Base-by-base conservation (phyloP, 2,113 vertebrate species). In the Corydoras sp. region DNA sequence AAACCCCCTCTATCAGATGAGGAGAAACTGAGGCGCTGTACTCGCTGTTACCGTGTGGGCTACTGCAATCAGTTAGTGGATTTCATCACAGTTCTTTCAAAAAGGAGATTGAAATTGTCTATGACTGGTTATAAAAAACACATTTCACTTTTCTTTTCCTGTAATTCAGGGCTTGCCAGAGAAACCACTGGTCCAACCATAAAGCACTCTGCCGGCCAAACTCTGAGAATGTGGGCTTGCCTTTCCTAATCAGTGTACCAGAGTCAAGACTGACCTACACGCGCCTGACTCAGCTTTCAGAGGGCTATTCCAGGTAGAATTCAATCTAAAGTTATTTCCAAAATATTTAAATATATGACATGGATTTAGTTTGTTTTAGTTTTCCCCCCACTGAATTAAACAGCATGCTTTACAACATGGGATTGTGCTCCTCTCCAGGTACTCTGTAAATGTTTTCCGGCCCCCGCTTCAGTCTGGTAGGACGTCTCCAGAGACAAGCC, bases 361-460 rank as follows among this genome's bases (percentile, higher is more conserved):
- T 53, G 51, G 13, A 12, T 53, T 10, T 53, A 3, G 51, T 53
- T 53, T 53, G 5, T 53, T 53, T 12, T 24, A 24, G 18, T 24
- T 24, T 24, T 24, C 18, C 18, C 18, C 18, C 13, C 13, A 53
- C 51, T 53, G 3, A 7, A 14, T 12, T 2, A 5, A 53, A 53
- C 51, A 9, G 29, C 9, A 13, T 13, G 29, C 3, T 14, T 11
- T 1, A 54, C 51, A 2, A 6, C 48, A 15, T 58, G 9, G 14
- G 8, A 24, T 12, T 58, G n/a, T 67, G 8, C n/a, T 54, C 5
- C 3, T 61, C 60, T 9, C 51, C 79, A 92, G 90, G 88, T 99
- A 97, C 86, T 98, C 96, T 0, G 93, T 99, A 77, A 94, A 95
- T 0, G 97, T 99, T 70, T 99, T 99, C 88, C 96, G 98, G 85